Conservation (phyloP, 2,888 invertebrate species). For the Tuta absoluta region DNA sequence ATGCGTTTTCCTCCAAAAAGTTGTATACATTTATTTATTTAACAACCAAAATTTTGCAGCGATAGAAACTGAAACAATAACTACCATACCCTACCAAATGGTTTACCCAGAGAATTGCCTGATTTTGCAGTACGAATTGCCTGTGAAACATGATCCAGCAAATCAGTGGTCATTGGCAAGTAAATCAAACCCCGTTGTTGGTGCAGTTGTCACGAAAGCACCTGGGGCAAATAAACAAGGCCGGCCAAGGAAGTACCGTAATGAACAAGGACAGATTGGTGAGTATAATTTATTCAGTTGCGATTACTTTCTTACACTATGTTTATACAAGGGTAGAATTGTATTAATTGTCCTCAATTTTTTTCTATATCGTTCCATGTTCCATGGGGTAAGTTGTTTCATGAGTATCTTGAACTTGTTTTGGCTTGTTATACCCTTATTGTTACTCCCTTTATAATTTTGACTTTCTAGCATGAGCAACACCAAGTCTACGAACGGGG, state of each 20-base stretch:
- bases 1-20: constrained; percentile 1
- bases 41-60: constrained; percentile 37
- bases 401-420: too few species aligned
- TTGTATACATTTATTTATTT: background rate
- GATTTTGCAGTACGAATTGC: constrained; percentile 74
- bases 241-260: constrained; percentile 74
- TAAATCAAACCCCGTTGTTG: constrained; percentile 54
- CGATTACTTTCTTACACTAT: too few species aligned
- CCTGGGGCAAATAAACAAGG: constrained; percentile 69
- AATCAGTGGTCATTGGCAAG: constrained; percentile 64
- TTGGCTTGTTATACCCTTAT: too few species aligned
- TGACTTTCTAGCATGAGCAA: too few species aligned
- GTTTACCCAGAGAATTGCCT: constrained; percentile 78
- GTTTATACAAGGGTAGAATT: too few species aligned
- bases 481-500: too few species aligned
- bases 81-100: too few species aligned
- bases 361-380: too few species aligned
- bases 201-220: constrained; percentile 67
- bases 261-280: constrained; percentile 75
- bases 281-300: constrained; percentile 28
- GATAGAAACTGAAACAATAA: constrained; percentile 72
- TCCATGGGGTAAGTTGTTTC: too few species aligned
- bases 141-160: constrained; percentile 72
- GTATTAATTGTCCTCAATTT: too few species aligned
- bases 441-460: too few species aligned